Percentiles rank a stretch among this genome's conserved stretches.
phyloP scores from a whole-genome alignment of 2,113 vertebrate species.

The Rhinichthys klamathensis region DNA sequence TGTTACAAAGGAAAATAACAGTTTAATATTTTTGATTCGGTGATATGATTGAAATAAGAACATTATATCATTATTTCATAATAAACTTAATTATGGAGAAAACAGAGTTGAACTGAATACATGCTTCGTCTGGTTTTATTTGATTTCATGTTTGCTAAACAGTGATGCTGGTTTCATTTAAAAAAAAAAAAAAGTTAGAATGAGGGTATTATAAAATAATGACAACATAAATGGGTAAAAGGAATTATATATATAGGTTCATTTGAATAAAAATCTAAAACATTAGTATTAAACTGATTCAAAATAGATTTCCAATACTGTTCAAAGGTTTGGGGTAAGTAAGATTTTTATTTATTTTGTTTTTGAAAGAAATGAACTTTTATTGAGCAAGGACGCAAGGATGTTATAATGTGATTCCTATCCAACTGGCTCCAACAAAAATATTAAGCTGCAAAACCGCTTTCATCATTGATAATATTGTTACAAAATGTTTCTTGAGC shows the following conservation, averaged over 20 bases:
- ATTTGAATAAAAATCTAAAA: too few species aligned
- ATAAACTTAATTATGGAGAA: slow-evolving; percentile 63
- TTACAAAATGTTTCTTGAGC: background rate
- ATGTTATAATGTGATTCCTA: background rate
- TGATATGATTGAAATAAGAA: slow-evolving; percentile 59
- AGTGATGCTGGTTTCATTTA: background rate
- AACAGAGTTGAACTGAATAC: slow-evolving; percentile 23
- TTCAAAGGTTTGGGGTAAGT: background rate
- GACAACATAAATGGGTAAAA: background rate
- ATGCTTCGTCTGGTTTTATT: background rate
- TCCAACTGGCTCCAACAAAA: background rate
- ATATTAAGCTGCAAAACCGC: background rate
- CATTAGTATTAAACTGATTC: background rate
- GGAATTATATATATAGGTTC: too few species aligned
- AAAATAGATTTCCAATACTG: background rate
- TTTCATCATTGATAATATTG: background rate
- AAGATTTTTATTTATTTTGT: too few species aligned
- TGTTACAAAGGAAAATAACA: slow-evolving; percentile 58
- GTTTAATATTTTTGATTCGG: slow-evolving; percentile 62
- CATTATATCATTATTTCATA: slow-evolving; percentile 63
- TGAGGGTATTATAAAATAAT: background rate
- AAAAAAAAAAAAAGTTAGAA: background rate
- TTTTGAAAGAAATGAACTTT: too few species aligned
- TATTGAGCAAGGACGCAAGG: too few species aligned
- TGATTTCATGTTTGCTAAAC: background rate